Evolutionary conservation across 2,888 invertebrate species (phyloP).

Genomic region (Rhagium mordax): DNA sequence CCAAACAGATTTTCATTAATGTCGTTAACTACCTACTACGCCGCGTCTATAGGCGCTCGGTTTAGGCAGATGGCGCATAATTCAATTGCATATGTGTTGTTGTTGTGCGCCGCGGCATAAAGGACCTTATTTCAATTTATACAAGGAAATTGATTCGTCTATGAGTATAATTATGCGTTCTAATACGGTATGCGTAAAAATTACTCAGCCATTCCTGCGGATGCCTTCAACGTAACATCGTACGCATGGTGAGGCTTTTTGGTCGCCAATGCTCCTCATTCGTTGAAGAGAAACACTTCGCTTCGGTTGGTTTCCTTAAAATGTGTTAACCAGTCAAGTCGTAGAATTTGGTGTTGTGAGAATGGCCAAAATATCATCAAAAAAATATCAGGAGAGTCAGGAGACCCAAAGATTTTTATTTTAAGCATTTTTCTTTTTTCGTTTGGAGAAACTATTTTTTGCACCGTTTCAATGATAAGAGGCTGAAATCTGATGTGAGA

Average conservation of each 20-base stretch:
- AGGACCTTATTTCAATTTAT: conserved; percentile 21
- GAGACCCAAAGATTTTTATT: no score
- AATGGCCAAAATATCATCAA: no score
- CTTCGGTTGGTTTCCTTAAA: no score
- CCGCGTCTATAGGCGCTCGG: conserved; percentile 21
- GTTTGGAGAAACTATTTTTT: no score
- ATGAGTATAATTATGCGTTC: conserved; percentile 12
- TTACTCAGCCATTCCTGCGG: background rate
- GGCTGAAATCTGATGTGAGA: no score
- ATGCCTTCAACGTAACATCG: background rate
- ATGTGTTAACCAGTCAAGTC: no score
- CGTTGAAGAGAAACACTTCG: no score
- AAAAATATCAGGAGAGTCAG: no score
- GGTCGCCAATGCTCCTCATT: no score
- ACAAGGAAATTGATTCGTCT: conserved; percentile 22
- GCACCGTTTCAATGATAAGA: no score
- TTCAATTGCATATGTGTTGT: conserved; percentile 13
- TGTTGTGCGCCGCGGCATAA: background rate
- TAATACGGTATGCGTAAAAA: background rate
- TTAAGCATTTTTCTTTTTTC: no score
- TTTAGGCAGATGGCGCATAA: conserved; percentile 16
- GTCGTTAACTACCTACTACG: conserved; percentile 34
- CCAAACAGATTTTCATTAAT: conserved; percentile 36
- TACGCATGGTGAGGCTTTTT: background rate
- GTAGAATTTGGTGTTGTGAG: no score